phyloP scores from a whole-genome alignment of 2,888 invertebrate species.

The Lasioglossum morio region DNA sequence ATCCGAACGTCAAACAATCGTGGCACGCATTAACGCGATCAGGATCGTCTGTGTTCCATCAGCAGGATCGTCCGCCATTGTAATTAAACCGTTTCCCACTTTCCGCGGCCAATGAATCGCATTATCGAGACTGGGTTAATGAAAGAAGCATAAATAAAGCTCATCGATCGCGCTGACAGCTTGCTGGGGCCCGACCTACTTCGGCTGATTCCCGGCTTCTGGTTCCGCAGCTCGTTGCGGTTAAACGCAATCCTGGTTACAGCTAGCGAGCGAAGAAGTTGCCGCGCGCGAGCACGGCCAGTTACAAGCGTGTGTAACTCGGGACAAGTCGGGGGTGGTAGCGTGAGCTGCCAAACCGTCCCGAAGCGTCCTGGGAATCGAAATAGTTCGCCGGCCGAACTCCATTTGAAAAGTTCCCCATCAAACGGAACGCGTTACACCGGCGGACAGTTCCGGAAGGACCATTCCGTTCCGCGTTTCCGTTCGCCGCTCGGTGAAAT shows the following conservation, averaged over 20 bases:
- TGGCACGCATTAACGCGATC: not conserved
- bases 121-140: slow-evolving; percentile 19
- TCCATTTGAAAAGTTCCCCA: slow-evolving; percentile 14
- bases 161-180: not conserved
- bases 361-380: slow-evolving; percentile 31
- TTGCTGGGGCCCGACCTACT: not conserved
- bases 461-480: not conserved
- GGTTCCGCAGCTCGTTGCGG: slow-evolving; percentile 4
- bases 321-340: not conserved
- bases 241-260: slow-evolving; percentile 18
- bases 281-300: not conserved
- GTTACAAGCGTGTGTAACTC: slow-evolving; percentile 32
- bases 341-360: not conserved
- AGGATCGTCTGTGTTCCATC: not conserved
- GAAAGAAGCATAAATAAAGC: slow-evolving; percentile 29
- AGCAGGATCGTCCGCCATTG: not conserved
- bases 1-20: not conserved
- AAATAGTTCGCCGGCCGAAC: slow-evolving; percentile 41
- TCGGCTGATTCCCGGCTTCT: not conserved
- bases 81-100: not conserved
- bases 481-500: slow-evolving; percentile 1
- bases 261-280: slow-evolving; percentile 22
- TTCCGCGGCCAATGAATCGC: not conserved
- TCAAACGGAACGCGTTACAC: slow-evolving; percentile 4
- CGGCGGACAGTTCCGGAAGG: not conserved